These are phyloP conservation scores for Enchytraeus crypticus DNA, from an alignment of 2,888 invertebrate genomes.

Conservation along the genomic window DNA sequence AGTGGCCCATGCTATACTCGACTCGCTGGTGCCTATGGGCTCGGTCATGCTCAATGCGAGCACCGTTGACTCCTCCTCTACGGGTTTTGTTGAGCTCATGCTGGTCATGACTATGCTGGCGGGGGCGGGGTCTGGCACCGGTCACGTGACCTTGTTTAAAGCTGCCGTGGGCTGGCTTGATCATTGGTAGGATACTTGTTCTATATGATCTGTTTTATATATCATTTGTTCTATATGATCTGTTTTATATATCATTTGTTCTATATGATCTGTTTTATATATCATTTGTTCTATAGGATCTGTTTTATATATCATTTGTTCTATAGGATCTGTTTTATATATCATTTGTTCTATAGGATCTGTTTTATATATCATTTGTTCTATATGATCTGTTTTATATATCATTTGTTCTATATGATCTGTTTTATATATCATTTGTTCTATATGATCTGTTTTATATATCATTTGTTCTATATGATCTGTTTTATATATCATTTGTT, in stretches of 20 bases:
- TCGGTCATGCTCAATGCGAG: conserved; percentile 58
- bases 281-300: background rate
- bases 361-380: too few species aligned
- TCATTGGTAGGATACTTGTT: conserved; percentile 32
- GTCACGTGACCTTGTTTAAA: conserved; percentile 71
- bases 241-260: background rate
- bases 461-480: too few species aligned
- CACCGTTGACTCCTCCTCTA: conserved; percentile 53
- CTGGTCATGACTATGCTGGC: conserved; percentile 73
- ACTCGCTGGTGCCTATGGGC: conserved; percentile 66
- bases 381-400: too few species aligned
- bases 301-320: background rate
- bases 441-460: too few species aligned
- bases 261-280: background rate
- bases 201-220: background rate
- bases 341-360: too few species aligned
- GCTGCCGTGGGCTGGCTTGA: conserved; percentile 70
- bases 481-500: too few species aligned
- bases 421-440: too few species aligned
- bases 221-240: background rate
- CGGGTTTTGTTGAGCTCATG: conserved; percentile 71
- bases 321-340: too few species aligned
- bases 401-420: too few species aligned
- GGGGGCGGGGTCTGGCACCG: conserved; percentile 70
- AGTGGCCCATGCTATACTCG: conserved; percentile 60